Base-by-base conservation (phyloP, 2,888 invertebrate genomes). In the Helobdella robusta region DNA sequence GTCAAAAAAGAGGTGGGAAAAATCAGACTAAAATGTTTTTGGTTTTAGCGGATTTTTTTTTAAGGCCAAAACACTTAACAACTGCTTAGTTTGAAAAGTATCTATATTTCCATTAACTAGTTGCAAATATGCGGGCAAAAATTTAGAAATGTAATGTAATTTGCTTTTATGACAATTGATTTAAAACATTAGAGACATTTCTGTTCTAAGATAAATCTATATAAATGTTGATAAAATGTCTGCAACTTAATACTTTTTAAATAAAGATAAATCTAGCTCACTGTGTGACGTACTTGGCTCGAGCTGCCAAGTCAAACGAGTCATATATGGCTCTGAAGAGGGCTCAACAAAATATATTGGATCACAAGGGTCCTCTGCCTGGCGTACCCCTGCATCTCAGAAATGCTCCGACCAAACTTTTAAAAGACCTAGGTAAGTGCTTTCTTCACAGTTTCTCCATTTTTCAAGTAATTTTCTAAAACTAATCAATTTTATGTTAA, bases 401-500 rank as follows among this genome's bases (percentile, higher is more conserved):
- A 66, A 88, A 89, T 80, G 88, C 88, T n/a, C 85, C 89, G 2
- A 88, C 88, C 0, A 86, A 83, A 76, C 80, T 89, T 0, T 88
- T 88, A 88, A 84, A 84, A 76, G 83, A 86, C 76, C 78, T 89
- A n/a, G n/a, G n/a, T n/a, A n/a, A n/a, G n/a, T n/a, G n/a, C n/a
- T n/a, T n/a, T 72, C 88, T 76, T 76, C 68, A 65, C 70, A 52
- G 8, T n/a, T 32, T 23, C 15, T 40, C n/a, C 2, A 20, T 36
- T 35, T 64, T 25, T 34, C 18, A n/a, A 35, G 23, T 25, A 18
- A 32, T 28, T 18, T 25, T n/a, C 6, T 11, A 8, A 54, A 50
- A 60, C 23, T 11, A 8, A 8, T 61, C 44, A 72, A 2, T 70
- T n/a, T n/a, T n/a, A n/a, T n/a, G n/a, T n/a, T n/a, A n/a, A 76